Conservation (phyloP, 2,113 vertebrate genomes). For the Pomatostomus ruficeps region DNA sequence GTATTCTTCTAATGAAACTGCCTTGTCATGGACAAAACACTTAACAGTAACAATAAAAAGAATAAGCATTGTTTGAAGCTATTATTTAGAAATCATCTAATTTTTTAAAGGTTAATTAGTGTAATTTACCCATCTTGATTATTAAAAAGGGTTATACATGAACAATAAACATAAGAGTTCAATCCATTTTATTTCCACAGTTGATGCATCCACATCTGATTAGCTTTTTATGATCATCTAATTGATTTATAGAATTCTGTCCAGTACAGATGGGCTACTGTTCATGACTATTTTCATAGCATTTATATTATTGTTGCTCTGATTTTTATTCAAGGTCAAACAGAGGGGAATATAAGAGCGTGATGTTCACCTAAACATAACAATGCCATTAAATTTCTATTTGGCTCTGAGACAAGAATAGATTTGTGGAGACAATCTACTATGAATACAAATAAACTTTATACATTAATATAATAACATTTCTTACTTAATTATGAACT, state of each 20-base stretch:
- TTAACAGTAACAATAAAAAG: slow-evolving; percentile 48
- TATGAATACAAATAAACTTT: slow-evolving; percentile 67
- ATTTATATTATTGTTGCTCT: slow-evolving; percentile 76
- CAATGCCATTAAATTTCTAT: slow-evolving; percentile 72
- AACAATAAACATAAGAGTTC: slow-evolving; percentile 82
- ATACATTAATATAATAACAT: slow-evolving; percentile 59
- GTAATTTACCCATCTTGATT: slow-evolving; percentile 86
- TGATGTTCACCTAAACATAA: slow-evolving; percentile 74
- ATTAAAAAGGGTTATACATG: slow-evolving; percentile 83
- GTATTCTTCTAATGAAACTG: slow-evolving; percentile 45
- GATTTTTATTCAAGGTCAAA: slow-evolving; percentile 81
- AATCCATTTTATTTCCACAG: slow-evolving; percentile 68
- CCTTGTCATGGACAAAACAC: slow-evolving; percentile 61
- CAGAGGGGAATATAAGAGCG: slow-evolving; percentile 65
- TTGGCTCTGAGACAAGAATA: slow-evolving; percentile 65
- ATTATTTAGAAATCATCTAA: slow-evolving; percentile 88
- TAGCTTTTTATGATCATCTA: slow-evolving; percentile 75
- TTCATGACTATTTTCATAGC: slow-evolving; percentile 70
- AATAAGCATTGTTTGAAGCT: slow-evolving; percentile 81
- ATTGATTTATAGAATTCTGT: slow-evolving; percentile 83
- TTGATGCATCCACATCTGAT: slow-evolving; percentile 76
- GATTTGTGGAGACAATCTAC: slow-evolving; percentile 57
- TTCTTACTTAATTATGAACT: slow-evolving; percentile 59
- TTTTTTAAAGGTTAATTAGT: slow-evolving; percentile 91
- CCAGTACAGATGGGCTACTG: slow-evolving; percentile 79